Evolutionary conservation across 2,797 vertebrate genomes (phyloP), one percentile per base, ranked within the genome.

Genomic region (Danio kyathit): DNA sequence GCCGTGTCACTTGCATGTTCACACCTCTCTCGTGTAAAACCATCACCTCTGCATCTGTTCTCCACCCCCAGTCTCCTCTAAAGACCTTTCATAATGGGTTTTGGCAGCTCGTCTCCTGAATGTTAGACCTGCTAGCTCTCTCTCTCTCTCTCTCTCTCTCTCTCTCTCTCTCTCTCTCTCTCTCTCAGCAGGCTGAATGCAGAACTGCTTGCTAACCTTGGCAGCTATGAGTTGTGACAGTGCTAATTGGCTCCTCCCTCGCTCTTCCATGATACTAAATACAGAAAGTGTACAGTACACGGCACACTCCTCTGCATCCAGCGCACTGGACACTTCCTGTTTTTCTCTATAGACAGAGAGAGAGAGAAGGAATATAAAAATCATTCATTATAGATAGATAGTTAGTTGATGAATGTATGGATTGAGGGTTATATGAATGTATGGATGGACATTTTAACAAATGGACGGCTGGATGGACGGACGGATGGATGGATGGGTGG

Each of bases 241-340:
- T 79, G 61, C 57, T 83, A 79, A 70, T 79, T 56, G 59, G 71
- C 71, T 80, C 49, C 76, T 69, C 70, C 71, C 29, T 70, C 54
- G 21, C 29, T 59, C 54, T 9, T 74, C 46, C 49, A 13, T 65
- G 14, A 79, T 29, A 56, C 44, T 54, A 74, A 65, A 60, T 69
- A 48, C 16, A 81, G 61, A 44, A 12, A 54, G 8, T 71, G 59
- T 56, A 74, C 16, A 82, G 65, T 82, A 67, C 29, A 29, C 3
- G 29, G 29, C 52, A n/a, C 65, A 70, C 56, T 38, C 48, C 56
- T 43, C 21, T 51, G 21, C 19, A 43, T 60, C 56, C 19, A 17
- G 8, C 19, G 61, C 13, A 61, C 13, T 44, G 51, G 12, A 41
- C 38, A 8, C 13, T 70, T 60, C n/a, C 44, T 78, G 52, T 60